Conservation (phyloP, 2,113 vertebrate species). For the Lasiurus cinereus region DNA sequence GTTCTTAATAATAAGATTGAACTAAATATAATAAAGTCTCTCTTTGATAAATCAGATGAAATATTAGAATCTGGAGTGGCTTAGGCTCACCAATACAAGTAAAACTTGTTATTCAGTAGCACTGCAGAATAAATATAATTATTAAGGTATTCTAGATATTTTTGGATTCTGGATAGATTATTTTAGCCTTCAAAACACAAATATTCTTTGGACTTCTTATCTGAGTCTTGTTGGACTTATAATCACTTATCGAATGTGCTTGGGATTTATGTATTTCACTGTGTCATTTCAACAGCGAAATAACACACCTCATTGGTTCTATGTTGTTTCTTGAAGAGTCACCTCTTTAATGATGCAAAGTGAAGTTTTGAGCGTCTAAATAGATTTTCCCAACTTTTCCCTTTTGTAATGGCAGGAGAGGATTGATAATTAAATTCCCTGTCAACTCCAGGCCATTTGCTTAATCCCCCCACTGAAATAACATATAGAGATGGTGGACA, state of each 20-base stretch:
- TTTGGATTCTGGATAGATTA: background rate
- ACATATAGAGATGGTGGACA: background rate
- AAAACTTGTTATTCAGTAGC: background rate
- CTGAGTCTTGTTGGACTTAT: background rate
- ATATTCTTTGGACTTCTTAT: background rate
- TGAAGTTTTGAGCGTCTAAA: conserved; percentile 15
- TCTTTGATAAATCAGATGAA: conserved; percentile 30
- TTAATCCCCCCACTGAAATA: background rate
- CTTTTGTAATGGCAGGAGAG: background rate
- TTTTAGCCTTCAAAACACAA: conserved; percentile 6
- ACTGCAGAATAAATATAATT: background rate
- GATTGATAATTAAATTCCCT: background rate
- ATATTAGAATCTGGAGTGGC: background rate
- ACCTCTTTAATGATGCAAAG: background rate
- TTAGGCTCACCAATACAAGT: background rate
- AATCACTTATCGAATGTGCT: background rate
- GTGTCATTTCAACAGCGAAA: background rate
- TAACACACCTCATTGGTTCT: background rate
- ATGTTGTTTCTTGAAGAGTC: background rate
- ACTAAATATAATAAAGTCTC: background rate
- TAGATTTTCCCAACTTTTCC: background rate
- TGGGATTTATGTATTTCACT: background rate
- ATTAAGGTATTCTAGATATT: background rate
- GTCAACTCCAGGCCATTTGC: background rate
- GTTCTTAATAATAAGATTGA: background rate